A percentile compares a stretch with the other conserved stretches of the same genome.
Evolutionary conservation across 2,888 invertebrate genomes (phyloP).

Genomic region (Amblyjoppa fuscipennis): DNA sequence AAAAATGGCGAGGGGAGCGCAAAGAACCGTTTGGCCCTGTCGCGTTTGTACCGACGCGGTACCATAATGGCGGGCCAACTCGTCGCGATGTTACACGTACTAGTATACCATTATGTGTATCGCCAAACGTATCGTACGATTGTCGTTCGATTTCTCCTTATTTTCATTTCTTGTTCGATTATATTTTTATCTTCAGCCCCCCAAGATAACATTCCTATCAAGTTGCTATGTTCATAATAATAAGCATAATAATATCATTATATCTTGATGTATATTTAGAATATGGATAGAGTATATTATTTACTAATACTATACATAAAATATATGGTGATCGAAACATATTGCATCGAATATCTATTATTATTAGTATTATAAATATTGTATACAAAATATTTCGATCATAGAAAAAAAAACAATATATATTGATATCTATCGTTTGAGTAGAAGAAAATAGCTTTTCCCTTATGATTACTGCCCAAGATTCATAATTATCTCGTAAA

Average conservation of each 20-base stretch:
- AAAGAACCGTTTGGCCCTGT: slow-evolving; percentile 65
- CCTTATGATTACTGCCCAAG: too few relatives aligned
- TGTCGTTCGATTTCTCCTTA: slow-evolving; percentile 48
- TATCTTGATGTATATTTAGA: not conserved
- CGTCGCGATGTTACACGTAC: slow-evolving; percentile 32
- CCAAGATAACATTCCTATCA: not conserved
- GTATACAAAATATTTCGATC: too few relatives aligned
- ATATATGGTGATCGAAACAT: too few relatives aligned
- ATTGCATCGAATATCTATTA: too few relatives aligned
- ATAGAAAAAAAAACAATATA: too few relatives aligned
- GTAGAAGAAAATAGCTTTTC: too few relatives aligned
- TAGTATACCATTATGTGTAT: slow-evolving; percentile 19
- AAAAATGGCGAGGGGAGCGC: slow-evolving; percentile 53
- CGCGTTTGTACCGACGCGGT: slow-evolving; percentile 57
- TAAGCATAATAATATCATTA: not conserved
- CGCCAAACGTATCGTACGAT: slow-evolving; percentile 11
- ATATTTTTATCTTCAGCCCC: slow-evolving; percentile 14
- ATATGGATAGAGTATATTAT: too few relatives aligned
- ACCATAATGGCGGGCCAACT: slow-evolving; percentile 63
- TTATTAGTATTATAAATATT: too few relatives aligned
- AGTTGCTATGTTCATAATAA: not conserved
- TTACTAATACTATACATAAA: too few relatives aligned
- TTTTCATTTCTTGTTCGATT: slow-evolving; percentile 45
- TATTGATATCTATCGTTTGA: too few relatives aligned
- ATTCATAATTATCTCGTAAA: not conserved